Conservation (phyloP, 2,113 vertebrate species). For the Rafetus swinhoei region DNA sequence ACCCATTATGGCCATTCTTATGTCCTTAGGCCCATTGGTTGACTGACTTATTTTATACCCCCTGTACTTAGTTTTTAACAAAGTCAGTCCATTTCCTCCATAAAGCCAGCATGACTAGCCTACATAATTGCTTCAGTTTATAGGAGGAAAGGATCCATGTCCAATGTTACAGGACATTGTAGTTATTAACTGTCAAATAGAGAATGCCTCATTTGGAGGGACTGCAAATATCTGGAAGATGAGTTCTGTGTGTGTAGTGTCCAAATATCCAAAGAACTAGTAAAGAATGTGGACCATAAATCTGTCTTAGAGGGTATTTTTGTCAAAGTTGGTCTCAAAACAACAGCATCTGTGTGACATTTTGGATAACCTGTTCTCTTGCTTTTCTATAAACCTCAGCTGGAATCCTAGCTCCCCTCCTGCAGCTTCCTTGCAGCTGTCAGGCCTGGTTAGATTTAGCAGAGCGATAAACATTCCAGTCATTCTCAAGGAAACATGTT, state of each 20-base stretch:
- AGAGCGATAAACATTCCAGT: constrained; percentile 37
- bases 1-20: too few relatives aligned
- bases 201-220: constrained; percentile 32
- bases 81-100: constrained; percentile 20
- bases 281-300: constrained; percentile 3
- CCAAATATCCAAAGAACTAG: constrained; percentile 44
- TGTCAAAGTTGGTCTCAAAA: constrained; percentile 44
- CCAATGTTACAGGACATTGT: background rate
- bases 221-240: constrained; percentile 45
- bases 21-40: background rate
- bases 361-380: constrained; percentile 17
- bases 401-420: constrained; percentile 5
- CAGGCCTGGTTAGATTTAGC: constrained; percentile 53
- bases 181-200: background rate
- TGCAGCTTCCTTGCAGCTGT: constrained; percentile 14
- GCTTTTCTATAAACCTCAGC: constrained; percentile 21
- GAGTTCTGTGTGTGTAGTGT: background rate
- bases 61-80: constrained; percentile 21
- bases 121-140: background rate
- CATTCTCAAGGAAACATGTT: constrained; percentile 4
- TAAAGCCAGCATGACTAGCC: background rate
- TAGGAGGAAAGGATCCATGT: background rate
- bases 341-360: background rate
- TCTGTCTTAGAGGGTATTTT: constrained; percentile 26
- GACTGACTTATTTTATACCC: constrained; percentile 12